Evolutionary conservation across 2,113 vertebrate species (phyloP), one percentile per base, ranked within the genome.

Genomic region (Platysteira castanea): DNA sequence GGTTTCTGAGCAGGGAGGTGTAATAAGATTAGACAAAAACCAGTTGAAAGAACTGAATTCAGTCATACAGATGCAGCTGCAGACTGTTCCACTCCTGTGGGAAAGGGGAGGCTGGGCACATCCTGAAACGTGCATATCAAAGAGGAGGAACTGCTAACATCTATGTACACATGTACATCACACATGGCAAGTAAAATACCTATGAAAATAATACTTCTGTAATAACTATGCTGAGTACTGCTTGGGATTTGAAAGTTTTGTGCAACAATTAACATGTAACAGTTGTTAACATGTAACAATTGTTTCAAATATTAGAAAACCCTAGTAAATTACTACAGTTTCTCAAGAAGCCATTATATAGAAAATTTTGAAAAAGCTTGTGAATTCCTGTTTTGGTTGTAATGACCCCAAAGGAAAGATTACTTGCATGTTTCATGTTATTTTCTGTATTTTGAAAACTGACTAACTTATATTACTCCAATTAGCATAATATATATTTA

Each of bases 1-100:
- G 90, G 87, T 97, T 98, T 96, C 96, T 83, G 89, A 53, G 96
- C 81, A 95, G 85, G 56, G 85, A 96, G 76, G 92, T 91, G 71
- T 84, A 85, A 67, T 65, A 79, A 97, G 89, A 94, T 97, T 94
- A 97, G 94, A 88, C 83, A 74, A 87, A 97, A 97, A 96, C 2
- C 93, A 95, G 47, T 49, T 79, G 74, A 95, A 97, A 97, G 93
- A 83, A 77, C 54, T 92, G 61, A 78, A 46, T 86, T 80, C 8
- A 9, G 18, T 69, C 52, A 33, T 52, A 59, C 7, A 1, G 0
- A 37, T 37, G 76, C 50, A 94, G 68, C 80, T 87, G 69, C 52
- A 81, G 60, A 69, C 31, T 30, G 30, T 33, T 78, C 24, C 37
- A 26, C 22, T 79, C 14, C 33, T 60, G 15, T 47, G 19, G 80